A percentile compares a stretch with the other conserved stretches of the same genome.
phyloP scores from a whole-genome alignment of 1,140 invertebrate genomes.

The Spodoptera frugiperda region DNA sequence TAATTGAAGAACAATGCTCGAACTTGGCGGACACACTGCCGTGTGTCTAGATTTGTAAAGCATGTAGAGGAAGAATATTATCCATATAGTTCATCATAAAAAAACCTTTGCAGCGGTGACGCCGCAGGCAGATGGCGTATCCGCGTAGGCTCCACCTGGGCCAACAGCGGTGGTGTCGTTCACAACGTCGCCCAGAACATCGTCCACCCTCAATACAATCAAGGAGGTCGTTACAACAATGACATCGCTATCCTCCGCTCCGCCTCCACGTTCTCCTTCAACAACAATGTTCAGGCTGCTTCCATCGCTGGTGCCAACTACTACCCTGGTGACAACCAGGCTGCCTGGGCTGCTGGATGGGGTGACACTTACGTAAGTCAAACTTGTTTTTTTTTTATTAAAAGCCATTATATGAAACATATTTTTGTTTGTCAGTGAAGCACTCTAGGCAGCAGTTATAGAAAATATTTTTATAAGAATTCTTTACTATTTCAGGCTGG shows the following conservation, averaged over 20 bases:
- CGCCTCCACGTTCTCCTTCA: constrained; percentile 66
- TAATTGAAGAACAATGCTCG: no score
- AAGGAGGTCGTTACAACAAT: constrained; percentile 84
- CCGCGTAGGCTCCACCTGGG: neutral
- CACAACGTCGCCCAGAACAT: neutral
- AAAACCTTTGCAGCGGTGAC: neutral
- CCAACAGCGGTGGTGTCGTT: constrained; percentile 14
- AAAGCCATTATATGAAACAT: no score
- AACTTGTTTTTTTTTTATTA: neutral
- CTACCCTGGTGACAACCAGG: constrained; percentile 49
- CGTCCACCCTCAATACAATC: constrained; percentile 80
- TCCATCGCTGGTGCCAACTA: constrained; percentile 56
- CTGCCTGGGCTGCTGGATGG: constrained; percentile 52
- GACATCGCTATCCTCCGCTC: constrained; percentile 86
- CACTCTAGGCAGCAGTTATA: neutral
- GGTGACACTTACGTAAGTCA: constrained; percentile 28
- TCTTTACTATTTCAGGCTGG: constrained; percentile 49
- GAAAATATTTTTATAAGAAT: neutral
- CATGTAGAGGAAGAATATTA: no score
- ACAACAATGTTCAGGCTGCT: constrained; percentile 32
- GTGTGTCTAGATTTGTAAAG: no score
- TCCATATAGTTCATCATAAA: no score
- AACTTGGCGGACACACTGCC: no score
- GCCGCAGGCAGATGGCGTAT: neutral
- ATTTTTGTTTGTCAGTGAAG: neutral